A percentile compares a stretch with the other conserved stretches of the same genome.
phyloP scores from a whole-genome alignment of 2,888 invertebrate species.

The Chrysopilus asiliformis region DNA sequence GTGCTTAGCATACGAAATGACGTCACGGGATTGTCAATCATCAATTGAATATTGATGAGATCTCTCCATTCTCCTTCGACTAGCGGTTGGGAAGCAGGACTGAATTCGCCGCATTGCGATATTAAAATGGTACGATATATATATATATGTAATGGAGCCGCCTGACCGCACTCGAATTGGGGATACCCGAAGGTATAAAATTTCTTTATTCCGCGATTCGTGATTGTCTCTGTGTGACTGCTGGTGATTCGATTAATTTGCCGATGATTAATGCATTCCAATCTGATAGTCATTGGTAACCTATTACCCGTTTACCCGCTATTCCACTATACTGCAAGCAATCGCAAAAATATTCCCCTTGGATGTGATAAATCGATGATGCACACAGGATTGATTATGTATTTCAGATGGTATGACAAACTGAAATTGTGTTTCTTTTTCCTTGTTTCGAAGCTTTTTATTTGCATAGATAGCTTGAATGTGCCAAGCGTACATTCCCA shows the following conservation, averaged over 20 bases:
- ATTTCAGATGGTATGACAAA: no score
- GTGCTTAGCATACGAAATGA: slow-evolving; percentile 17
- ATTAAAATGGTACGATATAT: not conserved
- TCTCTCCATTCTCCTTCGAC: slow-evolving; percentile 1
- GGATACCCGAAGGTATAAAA: slow-evolving; percentile 1
- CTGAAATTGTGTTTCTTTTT: no score
- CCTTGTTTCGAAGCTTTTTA: no score
- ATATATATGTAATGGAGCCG: no score
- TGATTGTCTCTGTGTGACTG: not conserved
- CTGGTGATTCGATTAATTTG: slow-evolving; percentile 8
- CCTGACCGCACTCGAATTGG: not conserved
- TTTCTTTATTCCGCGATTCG: not conserved
- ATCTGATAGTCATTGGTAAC: no score
- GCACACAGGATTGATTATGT: no score
- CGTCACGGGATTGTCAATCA: slow-evolving; percentile 17
- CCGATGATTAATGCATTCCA: slow-evolving; percentile 15
- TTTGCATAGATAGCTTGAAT: no score
- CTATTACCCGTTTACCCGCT: no score
- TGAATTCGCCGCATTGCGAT: not conserved
- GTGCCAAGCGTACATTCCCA: no score
- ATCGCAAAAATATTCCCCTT: no score
- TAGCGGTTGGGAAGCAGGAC: not conserved
- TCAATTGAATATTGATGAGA: slow-evolving; percentile 13
- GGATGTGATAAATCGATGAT: no score
- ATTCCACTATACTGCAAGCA: no score